These are phyloP conservation scores for Plutella xylostella DNA, from an alignment of 2,888 invertebrate genomes.

Conservation along the genomic window DNA sequence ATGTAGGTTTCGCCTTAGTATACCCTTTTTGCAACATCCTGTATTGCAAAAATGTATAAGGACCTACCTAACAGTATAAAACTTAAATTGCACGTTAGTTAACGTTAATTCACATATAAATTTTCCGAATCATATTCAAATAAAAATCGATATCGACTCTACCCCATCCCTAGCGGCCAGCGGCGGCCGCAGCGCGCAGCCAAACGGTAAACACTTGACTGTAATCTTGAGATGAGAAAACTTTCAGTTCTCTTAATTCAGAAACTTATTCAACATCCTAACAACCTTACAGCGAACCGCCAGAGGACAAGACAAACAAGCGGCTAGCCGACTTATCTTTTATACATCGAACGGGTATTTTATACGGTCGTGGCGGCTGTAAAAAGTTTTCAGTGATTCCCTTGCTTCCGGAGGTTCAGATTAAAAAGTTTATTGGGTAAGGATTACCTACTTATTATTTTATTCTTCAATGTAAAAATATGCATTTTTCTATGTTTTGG, in stretches of 20 bases:
- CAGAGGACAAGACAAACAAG: constrained; percentile 64
- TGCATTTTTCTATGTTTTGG: too few relatives aligned
- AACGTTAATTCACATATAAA: neutral
- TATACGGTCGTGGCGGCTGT: neutral
- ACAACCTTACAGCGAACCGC: constrained; percentile 67
- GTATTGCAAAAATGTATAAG: too few relatives aligned
- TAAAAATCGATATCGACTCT: neutral
- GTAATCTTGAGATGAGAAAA: constrained; percentile 72
- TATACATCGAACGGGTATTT: constrained; percentile 1
- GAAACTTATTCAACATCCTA: constrained; percentile 71
- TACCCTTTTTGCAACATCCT: too few relatives aligned
- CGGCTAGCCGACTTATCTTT: constrained; percentile 17
- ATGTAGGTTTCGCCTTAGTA: too few relatives aligned
- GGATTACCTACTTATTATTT: too few relatives aligned
- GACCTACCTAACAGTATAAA: neutral
- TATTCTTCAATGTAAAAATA: too few relatives aligned
- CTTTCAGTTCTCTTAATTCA: constrained; percentile 72
- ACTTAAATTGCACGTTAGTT: neutral
- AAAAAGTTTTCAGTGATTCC: neutral
- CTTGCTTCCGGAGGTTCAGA: too few relatives aligned
- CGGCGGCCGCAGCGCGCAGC: constrained; percentile 58
- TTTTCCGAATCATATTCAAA: neutral
- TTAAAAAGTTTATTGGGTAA: too few relatives aligned
- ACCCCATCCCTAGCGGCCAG: constrained; percentile 19
- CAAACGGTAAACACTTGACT: constrained; percentile 72